A percentile compares a stretch with the other conserved stretches of the same genome.
phyloP scores from a whole-genome alignment of 2,113 vertebrate genomes.

The Diadophis punctatus region DNA sequence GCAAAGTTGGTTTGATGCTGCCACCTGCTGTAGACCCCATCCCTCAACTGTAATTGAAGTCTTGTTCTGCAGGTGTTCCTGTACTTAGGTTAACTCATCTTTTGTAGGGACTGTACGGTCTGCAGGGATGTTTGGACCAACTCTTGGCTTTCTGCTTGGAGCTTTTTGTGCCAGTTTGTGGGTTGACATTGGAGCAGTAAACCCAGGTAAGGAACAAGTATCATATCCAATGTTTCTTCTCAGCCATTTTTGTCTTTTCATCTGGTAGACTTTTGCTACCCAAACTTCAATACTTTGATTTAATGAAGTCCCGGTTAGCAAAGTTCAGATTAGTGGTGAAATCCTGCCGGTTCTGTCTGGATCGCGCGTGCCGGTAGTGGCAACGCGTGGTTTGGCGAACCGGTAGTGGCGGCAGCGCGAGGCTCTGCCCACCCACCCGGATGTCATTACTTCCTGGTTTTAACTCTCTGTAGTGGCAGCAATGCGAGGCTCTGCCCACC shows the following conservation, averaged over 20 bases:
- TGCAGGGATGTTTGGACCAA: conserved; percentile 77
- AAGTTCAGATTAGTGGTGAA: too few species aligned
- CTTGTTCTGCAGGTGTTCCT: background rate
- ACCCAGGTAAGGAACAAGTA: conserved; percentile 61
- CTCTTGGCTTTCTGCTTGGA: conserved; percentile 79
- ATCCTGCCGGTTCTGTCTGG: too few species aligned
- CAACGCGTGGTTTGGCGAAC: too few species aligned
- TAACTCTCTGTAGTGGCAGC: too few species aligned
- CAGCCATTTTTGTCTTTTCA: background rate
- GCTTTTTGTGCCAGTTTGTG: conserved; percentile 82
- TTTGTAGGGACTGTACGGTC: conserved; percentile 80
- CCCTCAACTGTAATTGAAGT: accelerated
- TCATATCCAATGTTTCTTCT: background rate
- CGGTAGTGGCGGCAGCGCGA: too few species aligned
- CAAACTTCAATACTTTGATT: background rate
- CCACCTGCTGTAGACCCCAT: background rate
- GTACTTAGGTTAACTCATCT: background rate
- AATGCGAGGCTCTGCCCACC: too few species aligned
- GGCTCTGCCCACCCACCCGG: too few species aligned
- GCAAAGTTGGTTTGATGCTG: background rate
- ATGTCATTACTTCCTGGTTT: too few species aligned
- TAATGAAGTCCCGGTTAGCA: background rate
- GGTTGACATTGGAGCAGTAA: conserved; percentile 82
- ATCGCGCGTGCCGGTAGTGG: too few species aligned
- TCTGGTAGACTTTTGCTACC: background rate